phyloP scores from a whole-genome alignment of 2,888 invertebrate genomes.

The Hoplodrina ambigua region DNA sequence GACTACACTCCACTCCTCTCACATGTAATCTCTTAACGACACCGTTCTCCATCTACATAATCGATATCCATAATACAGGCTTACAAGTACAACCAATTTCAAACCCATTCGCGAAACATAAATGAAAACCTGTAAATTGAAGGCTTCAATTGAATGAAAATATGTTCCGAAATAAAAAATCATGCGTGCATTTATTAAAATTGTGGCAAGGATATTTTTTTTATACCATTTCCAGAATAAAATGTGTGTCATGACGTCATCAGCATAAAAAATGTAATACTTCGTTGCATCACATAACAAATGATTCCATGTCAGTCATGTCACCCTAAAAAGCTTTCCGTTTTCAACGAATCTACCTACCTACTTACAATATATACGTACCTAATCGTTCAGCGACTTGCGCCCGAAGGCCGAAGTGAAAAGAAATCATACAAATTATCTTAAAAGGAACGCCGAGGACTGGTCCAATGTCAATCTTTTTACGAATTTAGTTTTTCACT shows the following conservation, averaged over 20 bases:
- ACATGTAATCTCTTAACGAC: conserved; percentile 71
- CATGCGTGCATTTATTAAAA: no score
- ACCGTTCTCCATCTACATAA: conserved; percentile 49
- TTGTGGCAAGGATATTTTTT: neutral
- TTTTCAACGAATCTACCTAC: conserved; percentile 64
- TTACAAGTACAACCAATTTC: conserved; percentile 1
- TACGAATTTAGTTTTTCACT: conserved; percentile 67
- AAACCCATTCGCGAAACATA: conserved; percentile 13
- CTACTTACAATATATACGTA: conserved; percentile 47
- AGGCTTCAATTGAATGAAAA: conserved; percentile 17
- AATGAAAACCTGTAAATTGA: conserved; percentile 12
- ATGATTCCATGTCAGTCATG: conserved; percentile 66
- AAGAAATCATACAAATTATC: conserved; percentile 78
- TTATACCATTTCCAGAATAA: neutral
- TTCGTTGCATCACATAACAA: conserved; percentile 61
- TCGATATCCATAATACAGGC: conserved; percentile 8
- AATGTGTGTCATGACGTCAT: neutral
- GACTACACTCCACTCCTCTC: conserved; percentile 63
- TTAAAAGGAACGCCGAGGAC: conserved; percentile 70
- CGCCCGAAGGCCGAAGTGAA: conserved; percentile 59
- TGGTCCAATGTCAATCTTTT: conserved; percentile 68
- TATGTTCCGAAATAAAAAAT: neutral
- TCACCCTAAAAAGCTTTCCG: conserved; percentile 69
- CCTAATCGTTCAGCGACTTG: conserved; percentile 50
- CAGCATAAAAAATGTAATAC: conserved; percentile 12